Evolutionary conservation across 2,888 invertebrate species (phyloP), one percentile per base, ranked within the genome.

Genomic region (Tanypteryx hageni): DNA sequence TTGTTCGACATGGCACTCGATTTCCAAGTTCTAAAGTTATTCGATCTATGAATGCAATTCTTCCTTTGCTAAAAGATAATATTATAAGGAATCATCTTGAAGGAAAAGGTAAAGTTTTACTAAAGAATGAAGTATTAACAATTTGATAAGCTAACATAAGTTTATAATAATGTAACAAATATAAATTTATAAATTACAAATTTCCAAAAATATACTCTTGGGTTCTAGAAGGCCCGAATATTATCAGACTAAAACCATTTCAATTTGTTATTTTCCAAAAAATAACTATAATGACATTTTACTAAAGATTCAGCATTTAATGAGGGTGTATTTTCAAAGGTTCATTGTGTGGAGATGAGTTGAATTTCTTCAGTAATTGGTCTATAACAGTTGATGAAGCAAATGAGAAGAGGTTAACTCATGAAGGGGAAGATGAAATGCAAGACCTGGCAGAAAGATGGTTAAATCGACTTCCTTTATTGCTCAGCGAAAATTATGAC

Each of bases 341-440:
- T 22, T 89, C 93, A 59, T 92, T 94, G 18, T 94, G 94, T 92
- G 92, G 92, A 85, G 94, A 95, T 16, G 95, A 96, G 94, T 93
- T 96, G 92, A 94, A 95, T 82, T 94, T 94, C 76, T 94, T 98
- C 64, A 94, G 95, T 92, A 95, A 96, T 56, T 98, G 98, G 98
- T 95, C 95, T 83, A 95, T 95, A 92, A 94, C 95, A 92, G 94
- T 97, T 18, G 95, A 96, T 58, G 93, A 95, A 14, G 95, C 96
- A 0, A 95, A 97, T 93, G 96, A 96, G 84, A 97, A 97, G 94
- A 95, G 95, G 93, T 95, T 98, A 84, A 96, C 97, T 0, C 95
- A 95, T n/a, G 98, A 98, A 94, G 98, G 98, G 0, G 96, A 97
- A 94, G 96, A 97, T 94, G 98, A 98, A 95, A 96, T 98, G 95